Percentiles rank a stretch among this genome's conserved stretches.
Evolutionary conservation across 2,888 invertebrate genomes (phyloP).

Genomic region (Sinohyriopsis cumingii): DNA sequence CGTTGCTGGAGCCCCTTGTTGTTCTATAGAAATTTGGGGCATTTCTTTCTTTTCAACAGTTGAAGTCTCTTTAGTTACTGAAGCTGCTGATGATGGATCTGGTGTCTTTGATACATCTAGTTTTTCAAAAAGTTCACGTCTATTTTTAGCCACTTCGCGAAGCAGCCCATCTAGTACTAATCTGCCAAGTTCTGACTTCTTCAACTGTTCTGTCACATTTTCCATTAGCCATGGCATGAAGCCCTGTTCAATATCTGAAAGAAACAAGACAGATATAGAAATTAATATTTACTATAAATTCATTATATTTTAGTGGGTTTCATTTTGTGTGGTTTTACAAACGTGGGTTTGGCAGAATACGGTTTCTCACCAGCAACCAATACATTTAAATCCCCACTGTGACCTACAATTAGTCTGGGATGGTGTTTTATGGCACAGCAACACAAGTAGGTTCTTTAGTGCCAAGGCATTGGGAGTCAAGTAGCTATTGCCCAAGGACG

Average conservation of each 20-base stretch:
- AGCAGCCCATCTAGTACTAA: constrained; percentile 83
- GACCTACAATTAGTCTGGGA: too few relatives aligned
- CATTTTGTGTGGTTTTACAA: too few relatives aligned
- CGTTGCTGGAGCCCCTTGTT: constrained; percentile 48
- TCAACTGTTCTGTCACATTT: constrained; percentile 86
- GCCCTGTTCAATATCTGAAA: constrained; percentile 76
- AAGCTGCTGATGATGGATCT: constrained; percentile 9
- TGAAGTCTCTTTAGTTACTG: constrained; percentile 15
- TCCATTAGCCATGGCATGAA: constrained; percentile 91
- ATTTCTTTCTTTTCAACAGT: constrained; percentile 7
- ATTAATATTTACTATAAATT: background rate
- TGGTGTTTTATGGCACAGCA: too few relatives aligned
- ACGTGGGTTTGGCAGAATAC: too few relatives aligned
- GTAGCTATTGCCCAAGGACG: too few relatives aligned
- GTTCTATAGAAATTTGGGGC: constrained; percentile 32
- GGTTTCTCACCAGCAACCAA: too few relatives aligned
- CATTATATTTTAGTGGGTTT: too few relatives aligned
- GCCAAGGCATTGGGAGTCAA: too few relatives aligned
- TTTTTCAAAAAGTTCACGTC: constrained; percentile 56
- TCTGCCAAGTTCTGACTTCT: constrained; percentile 85
- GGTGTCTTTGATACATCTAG: constrained; percentile 44
- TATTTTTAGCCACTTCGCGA: constrained; percentile 63
- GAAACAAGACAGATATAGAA: constrained; percentile 4
- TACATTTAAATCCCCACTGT: too few relatives aligned
- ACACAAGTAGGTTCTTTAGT: too few relatives aligned